Conservation (phyloP, 2,113 vertebrate species). For the zebrafish (Danio rerio) region GRCz12tu NC_133184.1:2692001-2692500, state of each 20-base stretch:
- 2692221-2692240: background rate
- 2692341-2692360: background rate
- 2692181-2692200: no score
- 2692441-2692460: no score
- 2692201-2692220: background rate
- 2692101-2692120: conserved; percentile 50
- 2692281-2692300: background rate
- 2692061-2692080: no score
- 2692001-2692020: background rate
- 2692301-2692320: background rate
- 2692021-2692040: conserved; percentile 40
- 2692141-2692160: no score
- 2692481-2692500: no score
- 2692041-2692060: conserved; percentile 34
- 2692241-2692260: background rate
- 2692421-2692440: no score
- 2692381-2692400: no score
- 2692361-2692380: no score
- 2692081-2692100: conserved; percentile 69
- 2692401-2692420: no score
- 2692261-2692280: no score
- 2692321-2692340: background rate
- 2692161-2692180: no score
- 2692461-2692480: no score
- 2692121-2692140: background rate